Percentiles rank a stretch among this genome's conserved stretches.
Evolutionary conservation across 2,113 vertebrate species (phyloP).

Genomic region (Neolamprologus hecqui): DNA sequence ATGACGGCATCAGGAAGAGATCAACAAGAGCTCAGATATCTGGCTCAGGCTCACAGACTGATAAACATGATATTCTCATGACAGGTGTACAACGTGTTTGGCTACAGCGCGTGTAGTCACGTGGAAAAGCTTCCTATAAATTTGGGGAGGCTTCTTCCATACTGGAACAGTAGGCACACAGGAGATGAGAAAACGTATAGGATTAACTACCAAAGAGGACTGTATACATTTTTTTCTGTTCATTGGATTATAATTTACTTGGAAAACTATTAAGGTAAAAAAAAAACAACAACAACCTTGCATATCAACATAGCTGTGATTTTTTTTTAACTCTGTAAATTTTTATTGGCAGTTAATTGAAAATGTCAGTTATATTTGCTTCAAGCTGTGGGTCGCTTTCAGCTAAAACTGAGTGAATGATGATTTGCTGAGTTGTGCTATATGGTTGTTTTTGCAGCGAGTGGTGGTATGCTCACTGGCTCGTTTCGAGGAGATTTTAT

Average conservation of each 20-base stretch:
- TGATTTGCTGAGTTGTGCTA: background rate
- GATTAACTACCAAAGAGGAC: conserved; percentile 7
- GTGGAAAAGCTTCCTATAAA: conserved; percentile 61
- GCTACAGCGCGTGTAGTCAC: background rate
- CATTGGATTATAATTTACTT: conserved; percentile 12
- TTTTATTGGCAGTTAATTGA: background rate
- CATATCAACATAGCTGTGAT: background rate
- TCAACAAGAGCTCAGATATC: conserved; percentile 64
- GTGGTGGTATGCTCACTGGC: conserved; percentile 30
- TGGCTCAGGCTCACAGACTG: background rate
- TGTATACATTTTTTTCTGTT: background rate
- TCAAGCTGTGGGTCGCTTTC: background rate
- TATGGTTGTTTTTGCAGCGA: conserved; percentile 6
- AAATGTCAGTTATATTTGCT: background rate
- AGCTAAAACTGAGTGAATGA: background rate
- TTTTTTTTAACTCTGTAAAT: background rate
- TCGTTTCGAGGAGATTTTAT: conserved; percentile 29
- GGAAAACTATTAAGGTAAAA: conserved; percentile 18
- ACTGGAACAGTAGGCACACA: background rate
- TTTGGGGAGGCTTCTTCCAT: background rate
- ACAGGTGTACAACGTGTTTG: conserved; percentile 18
- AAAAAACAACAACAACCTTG: background rate
- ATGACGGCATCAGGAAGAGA: background rate
- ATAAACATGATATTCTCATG: conserved; percentile 59
- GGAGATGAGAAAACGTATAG: background rate